These are phyloP conservation scores for Lordiphosa stackelbergi DNA, from an alignment of 1,140 invertebrate genomes.

Conservation along the genomic window DNA sequence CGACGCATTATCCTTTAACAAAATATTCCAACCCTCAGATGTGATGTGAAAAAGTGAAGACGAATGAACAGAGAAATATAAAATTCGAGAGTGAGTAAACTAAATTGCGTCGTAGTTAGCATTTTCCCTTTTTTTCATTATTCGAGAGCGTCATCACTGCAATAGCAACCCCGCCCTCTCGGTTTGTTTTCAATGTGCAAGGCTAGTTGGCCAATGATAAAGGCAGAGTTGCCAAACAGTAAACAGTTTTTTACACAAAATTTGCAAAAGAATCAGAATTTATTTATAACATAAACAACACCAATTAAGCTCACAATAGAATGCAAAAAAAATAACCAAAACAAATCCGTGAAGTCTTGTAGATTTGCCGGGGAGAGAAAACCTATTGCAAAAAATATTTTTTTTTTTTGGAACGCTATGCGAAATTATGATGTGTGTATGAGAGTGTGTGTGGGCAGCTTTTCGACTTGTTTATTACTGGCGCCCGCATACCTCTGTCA, in stretches of 20 bases:
- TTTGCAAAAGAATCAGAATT: slow-evolving; percentile 50
- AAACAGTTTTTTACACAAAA: slow-evolving; percentile 1
- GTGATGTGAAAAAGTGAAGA: slow-evolving; percentile 17
- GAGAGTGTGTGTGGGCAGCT: slow-evolving; percentile 5
- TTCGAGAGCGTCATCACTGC: slow-evolving; percentile 39
- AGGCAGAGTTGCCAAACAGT: slow-evolving; percentile 36
- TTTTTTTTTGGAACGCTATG: slow-evolving; percentile 41
- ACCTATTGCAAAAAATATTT: slow-evolving; percentile 12
- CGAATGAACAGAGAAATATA: slow-evolving; percentile 20
- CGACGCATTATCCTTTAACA: slow-evolving; percentile 11
- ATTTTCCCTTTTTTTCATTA: slow-evolving; percentile 31
- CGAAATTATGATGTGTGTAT: slow-evolving; percentile 15
- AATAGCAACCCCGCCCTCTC: slow-evolving; percentile 1
- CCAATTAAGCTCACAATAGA: slow-evolving; percentile 43
- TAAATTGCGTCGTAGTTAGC: slow-evolving; percentile 73
- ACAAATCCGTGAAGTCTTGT: slow-evolving; percentile 25
- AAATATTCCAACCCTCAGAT: slow-evolving; percentile 1
- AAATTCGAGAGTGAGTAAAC: slow-evolving; percentile 61
- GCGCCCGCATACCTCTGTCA: not conserved
- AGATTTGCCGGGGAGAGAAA: slow-evolving; percentile 5
- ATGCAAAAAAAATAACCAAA: slow-evolving; percentile 37
- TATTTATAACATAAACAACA: slow-evolving; percentile 71
- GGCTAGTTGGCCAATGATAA: slow-evolving; percentile 49
- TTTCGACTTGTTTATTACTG: slow-evolving; percentile 30
- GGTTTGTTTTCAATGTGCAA: slow-evolving; percentile 33